Evolutionary conservation across 2,797 vertebrate genomes (phyloP), one percentile per base, ranked within the genome.

Genomic region (Artibeus jamaicensis): DNA sequence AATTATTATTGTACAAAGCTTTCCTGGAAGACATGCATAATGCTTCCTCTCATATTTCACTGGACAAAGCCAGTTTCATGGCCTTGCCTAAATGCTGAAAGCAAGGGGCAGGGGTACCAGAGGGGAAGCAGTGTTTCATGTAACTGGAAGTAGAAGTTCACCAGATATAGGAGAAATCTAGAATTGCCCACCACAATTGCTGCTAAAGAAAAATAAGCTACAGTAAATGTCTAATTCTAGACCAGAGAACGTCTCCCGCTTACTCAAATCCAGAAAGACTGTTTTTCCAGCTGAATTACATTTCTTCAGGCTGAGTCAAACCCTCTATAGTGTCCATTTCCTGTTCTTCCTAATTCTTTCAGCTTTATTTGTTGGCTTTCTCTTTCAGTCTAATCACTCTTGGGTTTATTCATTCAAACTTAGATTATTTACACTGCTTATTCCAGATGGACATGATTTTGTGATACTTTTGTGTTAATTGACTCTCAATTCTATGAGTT

Each of bases 141-240:
- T 92, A 71, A 42, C n/a, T 68, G 34, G 22, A 71, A 19, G 46
- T 18, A 89, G 29, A 82, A 70, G 34, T 42, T 10, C 55, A 86
- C 6, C 18, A 81, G 82, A 39, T 71, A 78, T 57, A 42, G 32
- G 37, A 65, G 53, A 87, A 87, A 46, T 73, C 70, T 67, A 71
- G 81, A 85, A 79, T 14, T 94, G n/a, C 46, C 67, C 50, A 71
- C 39, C 76, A 74, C 32, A 76, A 86, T 46, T 34, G 15, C 9
- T 71, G 29, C 44, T 62, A 62, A 76, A 89, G 82, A 93, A 93
- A 95, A 93, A 95, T 65, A 89, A 83, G 90, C 91, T 26, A 32
- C 12, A 70, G 11, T 57, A 46, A 81, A 76, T 15, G 39, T 86
- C 55, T 67, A 53, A 78, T 26, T 73, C 5, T 16, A 85, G 42